Evolutionary conservation across 1,140 invertebrate genomes (phyloP), one percentile per base, ranked within the genome.

Genomic region (Latrodectus geometricus): DNA sequence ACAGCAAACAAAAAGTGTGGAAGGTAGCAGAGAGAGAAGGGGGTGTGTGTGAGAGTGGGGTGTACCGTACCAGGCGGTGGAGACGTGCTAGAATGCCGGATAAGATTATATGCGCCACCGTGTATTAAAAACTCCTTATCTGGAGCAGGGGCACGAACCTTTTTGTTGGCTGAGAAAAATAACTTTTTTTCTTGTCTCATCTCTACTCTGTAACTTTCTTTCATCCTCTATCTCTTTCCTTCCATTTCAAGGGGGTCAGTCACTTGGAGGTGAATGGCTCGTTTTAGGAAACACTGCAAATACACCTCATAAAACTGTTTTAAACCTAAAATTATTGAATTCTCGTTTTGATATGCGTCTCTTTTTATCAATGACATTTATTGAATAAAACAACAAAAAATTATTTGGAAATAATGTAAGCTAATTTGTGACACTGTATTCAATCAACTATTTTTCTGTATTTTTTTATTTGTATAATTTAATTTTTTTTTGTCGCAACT

Each of bases 81-180:
- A 56, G 83, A 86, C 83, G 83, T 86, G 83, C 68, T 52, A 86
- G 74, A 77, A 86, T 86, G 83, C 75, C 20, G 79, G 54, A 49
- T 49, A 50, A 75, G 81, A 83, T 75, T 75, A 21, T 72, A 73
- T 50, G 56, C 20, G 83, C 68, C 74, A 65, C 74, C 83, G 65
- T 78, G 83, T 72, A 70, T 84, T 86, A 72, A 86, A 86, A 77
- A 70, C 65, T 77, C 54, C 83, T 86, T 86, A 86, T 86, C 83
- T 86, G 65, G 83, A 86, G 83, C 83, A 86, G 20, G 61, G 83
- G 83, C 75, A 65, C 77, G 83, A 86, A 86, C 83, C 83, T 86
- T 86, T 86, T 86, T 86, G 83, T 84, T 70, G 50, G 79, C 70
- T 81, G 79, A 23, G 17, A 66, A 81, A n/a, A 14, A 35, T 70